phyloP scores from a whole-genome alignment of 2,113 vertebrate genomes.

The Paradoxurus hermaphroditus region DNA sequence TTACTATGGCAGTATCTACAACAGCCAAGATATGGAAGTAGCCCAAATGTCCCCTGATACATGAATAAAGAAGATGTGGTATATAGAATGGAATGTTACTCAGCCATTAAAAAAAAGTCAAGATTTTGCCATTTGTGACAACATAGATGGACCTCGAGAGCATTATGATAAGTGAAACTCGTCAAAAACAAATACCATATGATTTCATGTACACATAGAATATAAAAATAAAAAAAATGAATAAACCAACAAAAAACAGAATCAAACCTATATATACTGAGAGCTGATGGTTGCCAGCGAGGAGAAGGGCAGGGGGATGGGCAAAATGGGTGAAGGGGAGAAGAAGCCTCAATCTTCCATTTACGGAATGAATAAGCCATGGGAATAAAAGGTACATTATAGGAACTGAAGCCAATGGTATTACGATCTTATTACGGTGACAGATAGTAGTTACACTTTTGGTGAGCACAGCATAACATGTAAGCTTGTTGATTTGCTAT shows the following conservation, averaged over 20 bases:
- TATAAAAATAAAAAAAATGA: background rate
- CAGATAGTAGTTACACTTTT: background rate
- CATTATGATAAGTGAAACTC: background rate
- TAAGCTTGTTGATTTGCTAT: background rate
- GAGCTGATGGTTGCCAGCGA: background rate
- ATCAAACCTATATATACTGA: background rate
- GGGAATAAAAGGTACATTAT: background rate
- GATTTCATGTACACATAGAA: background rate
- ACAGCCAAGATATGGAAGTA: background rate
- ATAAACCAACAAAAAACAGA: background rate
- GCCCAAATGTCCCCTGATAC: background rate
- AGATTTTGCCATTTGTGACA: background rate
- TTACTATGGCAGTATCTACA: background rate
- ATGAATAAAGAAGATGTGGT: background rate
- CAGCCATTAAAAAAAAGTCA: background rate
- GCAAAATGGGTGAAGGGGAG: background rate
- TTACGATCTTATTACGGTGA: background rate
- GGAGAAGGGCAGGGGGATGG: background rate
- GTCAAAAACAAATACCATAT: background rate
- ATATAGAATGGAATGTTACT: background rate
- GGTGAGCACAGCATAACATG: background rate
- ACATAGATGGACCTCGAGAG: background rate
- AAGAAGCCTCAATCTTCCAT: background rate
- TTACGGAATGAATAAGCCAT: background rate
- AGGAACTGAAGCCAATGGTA: background rate